A percentile compares a stretch with the other conserved stretches of the same genome.
Evolutionary conservation across 2,797 vertebrate species (phyloP).

Genomic region (Coreius guichenoti): DNA sequence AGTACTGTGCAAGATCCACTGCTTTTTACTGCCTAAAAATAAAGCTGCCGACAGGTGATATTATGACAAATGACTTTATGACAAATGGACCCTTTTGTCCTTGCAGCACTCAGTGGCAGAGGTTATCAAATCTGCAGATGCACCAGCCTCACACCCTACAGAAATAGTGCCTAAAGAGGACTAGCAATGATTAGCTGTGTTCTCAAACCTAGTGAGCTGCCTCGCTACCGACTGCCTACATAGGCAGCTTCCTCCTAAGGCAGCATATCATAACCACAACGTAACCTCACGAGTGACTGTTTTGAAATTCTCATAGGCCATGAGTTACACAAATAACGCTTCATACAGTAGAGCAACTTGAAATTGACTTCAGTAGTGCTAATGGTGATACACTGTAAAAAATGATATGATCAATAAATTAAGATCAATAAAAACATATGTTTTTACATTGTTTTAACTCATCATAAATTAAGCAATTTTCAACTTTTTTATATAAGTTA

Average conservation of each 20-base stretch:
- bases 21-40: constrained; percentile 68
- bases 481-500: too few species aligned
- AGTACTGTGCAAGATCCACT: background rate
- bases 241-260: background rate
- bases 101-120: constrained; percentile 53
- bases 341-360: background rate
- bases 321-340: background rate
- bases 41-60: constrained; percentile 49
- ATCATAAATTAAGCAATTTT: too few species aligned
- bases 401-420: too few species aligned
- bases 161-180: constrained; percentile 8
- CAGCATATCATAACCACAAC: background rate
- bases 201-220: constrained; percentile 10
- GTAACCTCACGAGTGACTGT: background rate
- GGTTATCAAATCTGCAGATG: constrained; percentile 53
- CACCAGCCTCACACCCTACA: constrained; percentile 23
- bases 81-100: constrained; percentile 70
- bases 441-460: too few species aligned
- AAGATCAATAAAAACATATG: too few species aligned
- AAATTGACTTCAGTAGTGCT: background rate
- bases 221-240: background rate
- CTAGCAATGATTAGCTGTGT: constrained; percentile 15
- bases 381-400: too few species aligned
- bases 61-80: constrained; percentile 69
- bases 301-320: background rate